phyloP scores from a whole-genome alignment of 2,888 invertebrate species.

The Cancer borealis region DNA sequence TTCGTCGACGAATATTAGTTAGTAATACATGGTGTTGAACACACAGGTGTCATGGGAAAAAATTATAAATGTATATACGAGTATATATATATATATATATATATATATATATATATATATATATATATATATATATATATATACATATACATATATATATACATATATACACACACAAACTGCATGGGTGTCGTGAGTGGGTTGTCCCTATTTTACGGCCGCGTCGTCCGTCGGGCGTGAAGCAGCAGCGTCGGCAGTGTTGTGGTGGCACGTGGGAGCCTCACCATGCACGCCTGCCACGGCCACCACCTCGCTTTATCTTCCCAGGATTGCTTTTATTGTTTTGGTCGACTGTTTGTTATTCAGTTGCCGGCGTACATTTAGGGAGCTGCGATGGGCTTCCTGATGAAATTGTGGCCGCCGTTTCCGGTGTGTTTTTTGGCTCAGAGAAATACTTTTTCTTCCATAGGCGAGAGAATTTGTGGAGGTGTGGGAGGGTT shows the following conservation, averaged over 20 bases:
- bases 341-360: constrained; percentile 36
- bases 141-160: background rate
- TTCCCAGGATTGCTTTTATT: constrained; percentile 51
- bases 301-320: constrained; percentile 26
- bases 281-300: background rate
- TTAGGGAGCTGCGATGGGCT: constrained; percentile 52
- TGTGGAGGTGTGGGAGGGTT: background rate
- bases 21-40: background rate
- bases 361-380: constrained; percentile 56
- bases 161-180: background rate
- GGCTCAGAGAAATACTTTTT: constrained; percentile 19
- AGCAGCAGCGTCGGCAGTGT: background rate
- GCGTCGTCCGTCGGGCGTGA: constrained; percentile 22
- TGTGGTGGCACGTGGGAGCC: background rate
- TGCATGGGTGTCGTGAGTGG: background rate
- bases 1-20: background rate
- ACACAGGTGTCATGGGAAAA: background rate
- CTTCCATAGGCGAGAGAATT: background rate
- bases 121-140: background rate
- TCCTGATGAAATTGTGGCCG: constrained; percentile 61
- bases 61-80: too few relatives aligned
- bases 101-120: background rate
- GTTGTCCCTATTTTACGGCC: background rate
- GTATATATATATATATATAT: too few relatives aligned
- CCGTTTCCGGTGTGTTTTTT: constrained; percentile 45